Percentiles rank a stretch among this genome's conserved stretches.
These are phyloP conservation scores for Lordiphosa clarofinis DNA, from an alignment of 1,140 invertebrate genomes.

Conservation along the genomic window DNA sequence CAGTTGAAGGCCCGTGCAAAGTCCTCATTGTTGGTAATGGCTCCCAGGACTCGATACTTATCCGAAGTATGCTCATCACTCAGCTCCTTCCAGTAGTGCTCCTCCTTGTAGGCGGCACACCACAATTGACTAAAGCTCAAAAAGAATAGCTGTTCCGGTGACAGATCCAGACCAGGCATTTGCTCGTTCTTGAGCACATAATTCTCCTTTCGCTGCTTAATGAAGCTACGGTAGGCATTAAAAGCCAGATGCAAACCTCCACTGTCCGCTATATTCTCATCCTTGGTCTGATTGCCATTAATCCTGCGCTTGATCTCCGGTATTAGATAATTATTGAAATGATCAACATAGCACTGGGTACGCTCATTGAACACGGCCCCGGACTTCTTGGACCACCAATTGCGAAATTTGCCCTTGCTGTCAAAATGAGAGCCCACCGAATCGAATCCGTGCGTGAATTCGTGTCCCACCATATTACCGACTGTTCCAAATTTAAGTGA, in stretches of 20 bases:
- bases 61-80: constrained; percentile 61
- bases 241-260: constrained; percentile 93
- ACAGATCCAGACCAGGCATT: constrained; percentile 90
- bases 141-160: constrained; percentile 94
- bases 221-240: constrained; percentile 93
- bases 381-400: constrained; percentile 77
- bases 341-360: constrained; percentile 87
- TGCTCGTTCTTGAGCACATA: constrained; percentile 81
- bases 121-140: constrained; percentile 91
- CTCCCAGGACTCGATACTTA: constrained; percentile 83
- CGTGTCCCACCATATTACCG: constrained; percentile 64
- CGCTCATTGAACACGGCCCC: constrained; percentile 69
- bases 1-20: constrained; percentile 85
- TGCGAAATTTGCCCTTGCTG: constrained; percentile 20
- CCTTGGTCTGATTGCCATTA: constrained; percentile 84
- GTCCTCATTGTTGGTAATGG: constrained; percentile 84
- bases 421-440: constrained; percentile 48
- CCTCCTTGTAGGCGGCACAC: constrained; percentile 61
- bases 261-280: constrained; percentile 89
- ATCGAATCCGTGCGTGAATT: constrained; percentile 71
- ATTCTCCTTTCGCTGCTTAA: too few relatives aligned
- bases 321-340: constrained; percentile 81
- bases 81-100: constrained; percentile 66
- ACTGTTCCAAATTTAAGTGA: constrained; percentile 67
- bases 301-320: constrained; percentile 81